A percentile compares a stretch with the other conserved stretches of the same genome.
phyloP scores from a whole-genome alignment of 2,888 invertebrate species.

The Zeuzera pyrina region DNA sequence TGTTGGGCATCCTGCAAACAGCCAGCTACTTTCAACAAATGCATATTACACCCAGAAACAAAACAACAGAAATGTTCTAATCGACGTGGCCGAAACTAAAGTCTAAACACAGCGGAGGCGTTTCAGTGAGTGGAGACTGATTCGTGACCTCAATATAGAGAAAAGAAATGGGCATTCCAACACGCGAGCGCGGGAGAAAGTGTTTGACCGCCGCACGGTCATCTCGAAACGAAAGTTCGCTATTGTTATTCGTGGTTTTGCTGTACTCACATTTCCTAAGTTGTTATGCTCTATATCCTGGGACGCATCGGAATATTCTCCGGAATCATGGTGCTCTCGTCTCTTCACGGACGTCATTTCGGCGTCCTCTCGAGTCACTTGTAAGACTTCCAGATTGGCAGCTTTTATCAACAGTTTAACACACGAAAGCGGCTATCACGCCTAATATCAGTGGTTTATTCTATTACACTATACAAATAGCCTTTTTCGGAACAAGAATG shows the following conservation, averaged over 20 bases:
- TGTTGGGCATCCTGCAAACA: conserved; percentile 59
- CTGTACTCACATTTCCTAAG: conserved; percentile 59
- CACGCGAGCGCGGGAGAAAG: conserved; percentile 66
- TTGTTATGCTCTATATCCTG: conserved; percentile 60
- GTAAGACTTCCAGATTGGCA: conserved; percentile 62
- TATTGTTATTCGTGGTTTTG: conserved; percentile 17
- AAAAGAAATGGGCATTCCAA: conserved; percentile 68
- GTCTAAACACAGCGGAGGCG: conserved; percentile 41
- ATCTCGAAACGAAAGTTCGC: conserved; percentile 26
- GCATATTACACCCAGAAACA: conserved; percentile 46
- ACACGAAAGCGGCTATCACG: conserved; percentile 31
- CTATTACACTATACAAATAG: no score
- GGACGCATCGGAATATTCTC: conserved; percentile 65
- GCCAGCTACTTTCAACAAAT: conserved; percentile 53
- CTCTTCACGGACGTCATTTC: conserved; percentile 64
- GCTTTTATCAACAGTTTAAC: conserved; percentile 28
- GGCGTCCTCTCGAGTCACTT: conserved; percentile 55
- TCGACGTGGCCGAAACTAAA: conserved; percentile 38
- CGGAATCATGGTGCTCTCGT: conserved; percentile 57
- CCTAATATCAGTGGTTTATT: conserved; percentile 31
- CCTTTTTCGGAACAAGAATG: conserved; percentile 43
- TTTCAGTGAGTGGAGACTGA: conserved; percentile 52
- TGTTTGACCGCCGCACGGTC: conserved; percentile 45
- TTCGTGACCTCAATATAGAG: conserved; percentile 61
- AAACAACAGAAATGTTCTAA: conserved; percentile 22